phyloP scores from a whole-genome alignment of 1,140 invertebrate genomes.

The Pectinophora gossypiella region DNA sequence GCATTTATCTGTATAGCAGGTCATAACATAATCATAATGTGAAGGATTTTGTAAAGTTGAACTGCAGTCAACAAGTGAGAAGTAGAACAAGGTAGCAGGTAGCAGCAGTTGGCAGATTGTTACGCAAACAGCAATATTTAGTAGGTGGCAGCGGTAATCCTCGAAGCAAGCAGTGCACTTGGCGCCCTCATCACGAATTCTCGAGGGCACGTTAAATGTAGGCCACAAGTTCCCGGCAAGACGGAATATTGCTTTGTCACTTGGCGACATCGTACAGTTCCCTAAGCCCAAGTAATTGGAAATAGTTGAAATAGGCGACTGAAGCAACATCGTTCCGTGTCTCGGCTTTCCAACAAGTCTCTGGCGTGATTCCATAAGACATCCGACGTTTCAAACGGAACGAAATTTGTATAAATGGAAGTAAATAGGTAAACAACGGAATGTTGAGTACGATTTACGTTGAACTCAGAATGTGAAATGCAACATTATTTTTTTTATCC shows the following conservation, averaged over 20 bases:
- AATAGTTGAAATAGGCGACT: conserved; percentile 68
- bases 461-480: too few species aligned
- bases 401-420: too few species aligned
- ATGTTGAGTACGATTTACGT: too few species aligned
- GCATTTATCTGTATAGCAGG: too few species aligned
- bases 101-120: conserved; percentile 3
- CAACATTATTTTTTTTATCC: too few species aligned
- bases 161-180: conserved; percentile 41
- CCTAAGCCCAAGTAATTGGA: conserved; percentile 72
- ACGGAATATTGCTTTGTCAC: conserved; percentile 73
- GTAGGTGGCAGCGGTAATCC: conserved; percentile 54
- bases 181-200: conserved; percentile 64
- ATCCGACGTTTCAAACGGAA: too few species aligned
- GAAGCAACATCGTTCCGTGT: too few species aligned
- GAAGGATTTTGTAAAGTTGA: not conserved
- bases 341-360: too few species aligned
- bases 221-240: conserved; percentile 58
- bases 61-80: not conserved
- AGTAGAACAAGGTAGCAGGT: not conserved
- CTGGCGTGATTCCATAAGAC: too few species aligned
- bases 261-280: conserved; percentile 60
- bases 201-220: conserved; percentile 65
- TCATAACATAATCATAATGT: too few species aligned
- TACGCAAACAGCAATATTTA: conserved; percentile 35
- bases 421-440: too few species aligned